Conservation (phyloP, 2,797 vertebrate genomes). For the Rachycentron canadum region DNA sequence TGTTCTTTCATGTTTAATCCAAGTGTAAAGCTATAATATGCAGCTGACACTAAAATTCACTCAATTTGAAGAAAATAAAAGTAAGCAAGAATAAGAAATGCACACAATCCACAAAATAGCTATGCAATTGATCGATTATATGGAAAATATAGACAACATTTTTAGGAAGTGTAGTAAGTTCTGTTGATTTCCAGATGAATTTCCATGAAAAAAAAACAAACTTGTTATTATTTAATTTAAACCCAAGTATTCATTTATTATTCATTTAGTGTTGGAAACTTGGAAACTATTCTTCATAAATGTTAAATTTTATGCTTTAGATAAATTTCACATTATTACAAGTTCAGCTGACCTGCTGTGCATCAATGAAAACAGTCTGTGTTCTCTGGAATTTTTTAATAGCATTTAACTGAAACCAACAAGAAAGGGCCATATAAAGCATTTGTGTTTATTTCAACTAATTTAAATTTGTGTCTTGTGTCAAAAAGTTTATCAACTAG, state of each 20-base stretch:
- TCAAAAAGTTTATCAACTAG: neutral
- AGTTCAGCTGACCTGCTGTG: constrained; percentile 7
- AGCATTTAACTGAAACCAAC: too few relatives aligned
- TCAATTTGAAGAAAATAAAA: neutral
- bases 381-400: neutral
- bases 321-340: neutral
- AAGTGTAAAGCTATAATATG: neutral
- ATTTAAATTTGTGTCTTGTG: neutral
- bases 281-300: neutral
- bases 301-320: neutral
- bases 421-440: neutral
- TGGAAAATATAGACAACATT: neutral
- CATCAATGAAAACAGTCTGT: neutral
- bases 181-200: neutral
- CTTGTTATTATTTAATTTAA: neutral
- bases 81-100: too few relatives aligned
- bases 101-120: too few relatives aligned
- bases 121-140: neutral
- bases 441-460: neutral
- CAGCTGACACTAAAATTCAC: neutral
- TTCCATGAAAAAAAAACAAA: neutral
- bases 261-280: neutral
- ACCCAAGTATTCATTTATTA: neutral
- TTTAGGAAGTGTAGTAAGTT: neutral
- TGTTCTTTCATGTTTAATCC: neutral